phyloP scores from a whole-genome alignment of 2,888 invertebrate genomes.

The Meiosimyza platycephala region DNA sequence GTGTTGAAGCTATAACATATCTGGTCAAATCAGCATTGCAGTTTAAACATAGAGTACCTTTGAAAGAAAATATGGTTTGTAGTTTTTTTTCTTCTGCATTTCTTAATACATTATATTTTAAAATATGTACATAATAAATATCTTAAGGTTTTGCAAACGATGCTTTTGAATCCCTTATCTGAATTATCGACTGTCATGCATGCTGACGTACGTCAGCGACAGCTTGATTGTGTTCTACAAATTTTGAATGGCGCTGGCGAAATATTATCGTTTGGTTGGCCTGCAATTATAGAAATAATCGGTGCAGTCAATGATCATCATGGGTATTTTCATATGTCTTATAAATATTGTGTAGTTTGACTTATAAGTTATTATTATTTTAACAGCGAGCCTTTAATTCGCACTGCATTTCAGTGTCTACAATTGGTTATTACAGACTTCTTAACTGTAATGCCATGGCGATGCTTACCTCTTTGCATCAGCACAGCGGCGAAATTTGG shows the following conservation, averaged over 20 bases:
- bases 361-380: not conserved
- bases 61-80: slow-evolving; percentile 83
- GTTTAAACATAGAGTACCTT: slow-evolving; percentile 84
- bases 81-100: not conserved
- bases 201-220: slow-evolving; percentile 93
- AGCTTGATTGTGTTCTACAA: slow-evolving; percentile 93
- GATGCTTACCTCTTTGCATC: slow-evolving; percentile 89
- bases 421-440: slow-evolving; percentile 96
- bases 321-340: slow-evolving; percentile 71
- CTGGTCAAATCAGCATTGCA: slow-evolving; percentile 91
- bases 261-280: slow-evolving; percentile 94
- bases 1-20: slow-evolving; percentile 95
- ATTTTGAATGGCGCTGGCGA: slow-evolving; percentile 94
- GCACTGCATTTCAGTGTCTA: slow-evolving; percentile 95
- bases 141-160: slow-evolving; percentile 79
- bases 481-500: slow-evolving; percentile 96
- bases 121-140: slow-evolving; percentile 38
- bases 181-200: slow-evolving; percentile 90
- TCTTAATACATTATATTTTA: slow-evolving; percentile 19
- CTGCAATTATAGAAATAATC: slow-evolving; percentile 91
- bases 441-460: slow-evolving; percentile 90
- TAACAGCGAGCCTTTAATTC: slow-evolving; percentile 85
- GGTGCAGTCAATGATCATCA: slow-evolving; percentile 95
- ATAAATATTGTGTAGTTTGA: not conserved
- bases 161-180: slow-evolving; percentile 89